These are phyloP conservation scores for Lepidurus arcticus DNA, from an alignment of 1,140 invertebrate species.

Conservation along the genomic window DNA sequence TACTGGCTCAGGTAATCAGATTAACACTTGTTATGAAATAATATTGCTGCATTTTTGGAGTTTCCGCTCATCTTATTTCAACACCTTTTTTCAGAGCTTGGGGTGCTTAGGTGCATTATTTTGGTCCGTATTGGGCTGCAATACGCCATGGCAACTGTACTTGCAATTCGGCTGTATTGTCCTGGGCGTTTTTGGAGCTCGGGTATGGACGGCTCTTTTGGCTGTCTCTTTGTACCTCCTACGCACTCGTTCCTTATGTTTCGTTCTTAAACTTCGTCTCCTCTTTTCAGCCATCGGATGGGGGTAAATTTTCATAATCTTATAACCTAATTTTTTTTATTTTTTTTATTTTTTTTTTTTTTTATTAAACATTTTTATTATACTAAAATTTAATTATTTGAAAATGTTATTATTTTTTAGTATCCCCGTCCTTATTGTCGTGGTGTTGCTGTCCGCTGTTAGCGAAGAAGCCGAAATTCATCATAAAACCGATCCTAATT, in stretches of 20 bases:
- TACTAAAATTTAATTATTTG: neutral
- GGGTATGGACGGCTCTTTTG: constrained; percentile 76
- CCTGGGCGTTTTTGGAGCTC: constrained; percentile 65
- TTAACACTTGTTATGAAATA: neutral
- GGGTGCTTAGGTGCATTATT: constrained; percentile 63
- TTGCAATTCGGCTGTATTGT: constrained; percentile 66
- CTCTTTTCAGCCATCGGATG: constrained; percentile 66
- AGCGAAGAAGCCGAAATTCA: constrained; percentile 45
- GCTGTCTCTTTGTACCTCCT: constrained; percentile 73
- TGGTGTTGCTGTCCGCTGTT: constrained; percentile 51
- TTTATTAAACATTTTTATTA: neutral
- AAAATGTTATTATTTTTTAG: constrained; percentile 43
- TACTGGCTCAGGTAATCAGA: constrained; percentile 66
- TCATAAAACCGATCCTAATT: constrained; percentile 65
- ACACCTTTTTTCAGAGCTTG: constrained; percentile 48
- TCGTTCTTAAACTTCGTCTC: constrained; percentile 65
- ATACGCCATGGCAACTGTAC: constrained; percentile 53
- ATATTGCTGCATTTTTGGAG: constrained; percentile 36
- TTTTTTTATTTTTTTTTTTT: no score
- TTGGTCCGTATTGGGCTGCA: constrained; percentile 53
- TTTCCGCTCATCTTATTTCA: constrained; percentile 36
- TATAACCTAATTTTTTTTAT: neutral
- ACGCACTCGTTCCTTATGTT: constrained; percentile 71
- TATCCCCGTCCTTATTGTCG: constrained; percentile 51
- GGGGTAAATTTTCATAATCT: constrained; percentile 54